Evolutionary conservation across 2,797 vertebrate genomes (phyloP), one percentile per base, ranked within the genome.

Genomic region (Coccyzus lansbergi): DNA sequence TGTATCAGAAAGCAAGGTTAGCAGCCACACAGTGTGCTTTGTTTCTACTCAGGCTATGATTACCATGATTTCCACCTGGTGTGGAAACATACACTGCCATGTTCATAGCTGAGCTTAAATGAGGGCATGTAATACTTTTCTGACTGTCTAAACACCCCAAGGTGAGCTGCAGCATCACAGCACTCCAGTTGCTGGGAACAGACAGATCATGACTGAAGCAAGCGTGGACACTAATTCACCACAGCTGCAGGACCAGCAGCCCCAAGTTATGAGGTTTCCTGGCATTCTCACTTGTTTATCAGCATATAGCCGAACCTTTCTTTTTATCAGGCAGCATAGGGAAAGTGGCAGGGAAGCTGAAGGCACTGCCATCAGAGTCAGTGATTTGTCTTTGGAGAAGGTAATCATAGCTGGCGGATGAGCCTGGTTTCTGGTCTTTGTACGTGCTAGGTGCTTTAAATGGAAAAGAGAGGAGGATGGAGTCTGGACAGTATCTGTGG

Each of bases 401-500:
- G 18, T 0, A 6, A 13, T 40, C 52, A 38, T 59, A 49, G 55
- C n/a, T 78, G 59, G 29, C 33, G 21, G 21, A 87, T 52, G 58
- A 62, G n/a, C 44, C 15, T 56, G 15, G 52, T 75, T 91, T 89
- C 84, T 96, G 89, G 55, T 79, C 51, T 91, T 74, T 86, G 89
- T 87, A 80, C 36, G 18, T 0, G 10, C 18, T 80, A 34, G 72
- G 10, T 49, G 17, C 33, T 69, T 24, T 75, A 93, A 90, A 90
- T 63, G 71, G 65, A 93, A 78, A 24, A 68, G 59, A 91, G 79
- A 20, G 24, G 33, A 69, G 52, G 49, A 80, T 62, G 59, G 44
- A 79, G 31, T 78, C 91, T 95, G 91, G 76, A 91, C 51, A 93
- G 79, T 75, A 67, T 95, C 86, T 91, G 25, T 81, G 88, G 62